phyloP scores from a whole-genome alignment of 2,797 vertebrate species.

The Pyrocephalus nanus region DNA sequence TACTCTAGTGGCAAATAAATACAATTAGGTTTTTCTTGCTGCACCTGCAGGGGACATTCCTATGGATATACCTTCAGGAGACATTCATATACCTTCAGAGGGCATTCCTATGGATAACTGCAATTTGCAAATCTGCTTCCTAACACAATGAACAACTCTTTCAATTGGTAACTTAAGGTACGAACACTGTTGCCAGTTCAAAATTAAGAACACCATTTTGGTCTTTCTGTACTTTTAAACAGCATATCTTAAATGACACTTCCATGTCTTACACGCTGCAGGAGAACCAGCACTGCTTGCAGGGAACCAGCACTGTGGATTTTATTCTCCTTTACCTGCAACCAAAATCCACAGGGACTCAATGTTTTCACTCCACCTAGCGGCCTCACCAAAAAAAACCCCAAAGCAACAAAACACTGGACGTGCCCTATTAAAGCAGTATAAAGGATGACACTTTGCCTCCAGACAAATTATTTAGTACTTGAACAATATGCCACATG shows the following conservation, averaged over 20 bases:
- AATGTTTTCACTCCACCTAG: not conserved
- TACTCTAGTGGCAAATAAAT: not conserved
- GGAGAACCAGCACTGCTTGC: not conserved
- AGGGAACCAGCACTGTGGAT: not conserved
- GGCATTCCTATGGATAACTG: fast-evolving
- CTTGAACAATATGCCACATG: not conserved
- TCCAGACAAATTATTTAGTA: not conserved
- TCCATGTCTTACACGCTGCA: not conserved
- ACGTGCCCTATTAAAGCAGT: not conserved
- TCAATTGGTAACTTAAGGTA: not conserved
- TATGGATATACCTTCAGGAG: no score
- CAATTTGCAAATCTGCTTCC: not conserved
- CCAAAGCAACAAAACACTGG: not conserved
- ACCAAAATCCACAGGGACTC: no score
- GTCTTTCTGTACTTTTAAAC: not conserved
- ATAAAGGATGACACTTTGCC: not conserved
- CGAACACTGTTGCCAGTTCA: not conserved
- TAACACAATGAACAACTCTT: not conserved
- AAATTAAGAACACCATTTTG: not conserved
- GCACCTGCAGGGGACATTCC: not conserved
- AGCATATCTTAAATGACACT: not conserved
- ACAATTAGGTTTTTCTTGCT: not conserved
- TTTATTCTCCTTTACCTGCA: fast-evolving
- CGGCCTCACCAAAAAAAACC: not conserved
- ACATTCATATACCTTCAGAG: no score